phyloP scores from a whole-genome alignment of 2,797 vertebrate species.

The Acanthiza pusilla region DNA sequence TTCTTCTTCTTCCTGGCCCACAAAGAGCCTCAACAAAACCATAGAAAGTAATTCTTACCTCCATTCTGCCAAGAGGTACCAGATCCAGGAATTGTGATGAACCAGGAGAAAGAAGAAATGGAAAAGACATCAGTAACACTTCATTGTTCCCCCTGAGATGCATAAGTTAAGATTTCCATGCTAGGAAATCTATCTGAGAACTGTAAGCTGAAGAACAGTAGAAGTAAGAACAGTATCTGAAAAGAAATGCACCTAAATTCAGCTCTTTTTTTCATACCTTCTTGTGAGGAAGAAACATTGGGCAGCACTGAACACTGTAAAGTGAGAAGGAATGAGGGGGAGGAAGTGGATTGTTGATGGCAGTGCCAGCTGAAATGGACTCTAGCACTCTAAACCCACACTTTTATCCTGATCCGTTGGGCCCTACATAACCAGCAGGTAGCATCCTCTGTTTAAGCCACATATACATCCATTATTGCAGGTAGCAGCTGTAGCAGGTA shows the following conservation, averaged over 20 bases:
- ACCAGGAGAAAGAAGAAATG: constrained; percentile 63
- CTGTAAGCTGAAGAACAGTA: not conserved
- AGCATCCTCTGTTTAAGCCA: not conserved
- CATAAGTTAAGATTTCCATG: not conserved
- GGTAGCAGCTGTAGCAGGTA: not conserved
- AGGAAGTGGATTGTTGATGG: not conserved
- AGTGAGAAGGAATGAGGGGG: not conserved
- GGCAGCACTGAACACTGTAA: accelerated
- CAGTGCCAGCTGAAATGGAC: not conserved
- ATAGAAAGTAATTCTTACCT: constrained; percentile 81
- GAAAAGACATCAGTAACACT: constrained; percentile 23
- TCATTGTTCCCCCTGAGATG: not conserved
- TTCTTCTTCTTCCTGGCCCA: not conserved
- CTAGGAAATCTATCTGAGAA: not conserved
- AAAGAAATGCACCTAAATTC: not conserved
- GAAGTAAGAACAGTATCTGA: not conserved
- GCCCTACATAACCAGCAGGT: not conserved
- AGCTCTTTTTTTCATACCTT: not conserved
- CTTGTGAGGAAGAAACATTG: not conserved
- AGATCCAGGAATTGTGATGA: constrained; percentile 62
- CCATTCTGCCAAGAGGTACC: constrained; percentile 84
- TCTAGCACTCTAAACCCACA: not conserved
- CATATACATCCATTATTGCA: not conserved
- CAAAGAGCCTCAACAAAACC: not conserved
- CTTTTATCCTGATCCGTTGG: not conserved